phyloP scores from a whole-genome alignment of 2,888 invertebrate genomes.

The Polymixis lichenea region DNA sequence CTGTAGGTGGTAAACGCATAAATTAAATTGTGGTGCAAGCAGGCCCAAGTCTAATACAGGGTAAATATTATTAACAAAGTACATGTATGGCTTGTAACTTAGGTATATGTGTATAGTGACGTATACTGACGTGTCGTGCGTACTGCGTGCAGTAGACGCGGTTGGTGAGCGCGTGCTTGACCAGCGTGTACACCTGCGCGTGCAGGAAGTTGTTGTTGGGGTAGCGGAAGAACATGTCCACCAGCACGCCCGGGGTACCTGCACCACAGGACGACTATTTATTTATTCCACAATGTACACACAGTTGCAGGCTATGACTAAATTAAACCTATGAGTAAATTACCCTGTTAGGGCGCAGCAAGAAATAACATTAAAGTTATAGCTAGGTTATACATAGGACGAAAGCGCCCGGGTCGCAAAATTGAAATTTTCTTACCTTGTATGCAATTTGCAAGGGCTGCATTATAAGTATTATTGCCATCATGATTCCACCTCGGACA shows the following conservation, averaged over 20 bases:
- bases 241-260: conserved; percentile 91
- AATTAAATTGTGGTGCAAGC: not conserved
- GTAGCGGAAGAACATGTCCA: conserved; percentile 97
- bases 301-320: not conserved
- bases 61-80: not conserved
- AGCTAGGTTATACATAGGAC: not conserved
- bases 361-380: not conserved
- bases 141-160: conserved; percentile 76
- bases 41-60: not conserved
- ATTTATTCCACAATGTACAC: not conserved
- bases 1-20: not conserved
- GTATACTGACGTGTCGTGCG: conserved; percentile 74
- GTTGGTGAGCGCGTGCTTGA: conserved; percentile 92
- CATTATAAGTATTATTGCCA: no score
- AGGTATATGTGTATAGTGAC: not conserved
- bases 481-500: no score
- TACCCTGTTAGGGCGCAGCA: not conserved
- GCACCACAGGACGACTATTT: conserved; percentile 51
- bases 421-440: not conserved
- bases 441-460: not conserved
- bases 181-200: conserved; percentile 95
- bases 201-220: conserved; percentile 99
- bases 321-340: not conserved
- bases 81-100: not conserved
- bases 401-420: not conserved